These are phyloP conservation scores for Marcusenius ussheri DNA, from an alignment of 2,113 vertebrate species.

Conservation along the genomic window DNA sequence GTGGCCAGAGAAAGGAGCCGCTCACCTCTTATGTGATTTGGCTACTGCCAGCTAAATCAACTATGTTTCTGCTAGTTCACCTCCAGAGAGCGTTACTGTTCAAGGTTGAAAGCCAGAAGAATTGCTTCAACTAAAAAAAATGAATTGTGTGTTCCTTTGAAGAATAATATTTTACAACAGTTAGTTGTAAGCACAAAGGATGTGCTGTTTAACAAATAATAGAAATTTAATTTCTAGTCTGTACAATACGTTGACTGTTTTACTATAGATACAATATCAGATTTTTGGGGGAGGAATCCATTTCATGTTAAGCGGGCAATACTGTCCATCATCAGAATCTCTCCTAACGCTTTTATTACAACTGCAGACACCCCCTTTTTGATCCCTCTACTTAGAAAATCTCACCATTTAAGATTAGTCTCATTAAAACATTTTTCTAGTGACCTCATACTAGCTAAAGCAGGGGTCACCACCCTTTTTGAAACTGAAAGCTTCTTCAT, in stretches of 20 bases:
- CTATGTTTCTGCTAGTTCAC: neutral
- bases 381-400: neutral
- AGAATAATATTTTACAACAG: neutral
- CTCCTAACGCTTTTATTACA: neutral
- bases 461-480: no score
- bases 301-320: neutral
- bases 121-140: neutral
- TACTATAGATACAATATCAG: neutral
- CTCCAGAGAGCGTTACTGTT: neutral
- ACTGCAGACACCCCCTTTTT: neutral
- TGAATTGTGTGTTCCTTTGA: neutral
- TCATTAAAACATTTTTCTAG: neutral
- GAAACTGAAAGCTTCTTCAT: no score
- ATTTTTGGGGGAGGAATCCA: neutral
- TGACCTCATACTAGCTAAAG: neutral
- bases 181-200: neutral
- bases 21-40: neutral
- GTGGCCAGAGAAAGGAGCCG: neutral
- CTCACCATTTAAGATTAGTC: neutral
- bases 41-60: neutral
- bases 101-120: neutral
- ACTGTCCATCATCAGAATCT: neutral
- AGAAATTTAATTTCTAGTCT: neutral
- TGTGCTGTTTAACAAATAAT: neutral
- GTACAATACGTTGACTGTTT: neutral